Conservation (phyloP, 2,797 vertebrate genomes). For the Melanotaenia pygmaea region DNA sequence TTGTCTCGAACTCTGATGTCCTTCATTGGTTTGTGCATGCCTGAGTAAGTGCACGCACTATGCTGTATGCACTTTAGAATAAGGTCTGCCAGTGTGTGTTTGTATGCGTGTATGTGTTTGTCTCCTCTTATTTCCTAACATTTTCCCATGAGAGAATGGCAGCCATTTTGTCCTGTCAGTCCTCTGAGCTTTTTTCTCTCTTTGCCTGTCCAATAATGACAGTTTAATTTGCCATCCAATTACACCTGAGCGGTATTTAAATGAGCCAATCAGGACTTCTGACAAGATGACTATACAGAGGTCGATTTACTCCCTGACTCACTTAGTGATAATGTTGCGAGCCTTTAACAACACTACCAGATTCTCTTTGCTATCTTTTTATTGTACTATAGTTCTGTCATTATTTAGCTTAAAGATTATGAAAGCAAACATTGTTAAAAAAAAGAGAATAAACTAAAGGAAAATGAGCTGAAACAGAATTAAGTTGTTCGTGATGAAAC, state of each 20-base stretch:
- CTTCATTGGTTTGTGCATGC: slow-evolving; percentile 34
- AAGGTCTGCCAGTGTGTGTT: slow-evolving; percentile 37
- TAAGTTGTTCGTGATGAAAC: background rate
- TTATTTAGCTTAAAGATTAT: background rate
- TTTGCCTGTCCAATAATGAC: slow-evolving; percentile 85
- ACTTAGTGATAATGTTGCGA: slow-evolving; percentile 32
- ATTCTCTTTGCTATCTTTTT: background rate
- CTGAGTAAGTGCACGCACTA: slow-evolving; percentile 23
- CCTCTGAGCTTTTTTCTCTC: slow-evolving; percentile 62
- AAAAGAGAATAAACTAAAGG: background rate
- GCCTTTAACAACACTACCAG: slow-evolving; percentile 9
- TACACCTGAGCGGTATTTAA: slow-evolving; percentile 91
- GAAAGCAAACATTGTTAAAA: background rate
- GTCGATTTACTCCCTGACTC: slow-evolving; percentile 67
- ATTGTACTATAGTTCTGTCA: background rate
- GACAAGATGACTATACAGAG: slow-evolving; percentile 83
- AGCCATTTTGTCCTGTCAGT: slow-evolving; percentile 82
- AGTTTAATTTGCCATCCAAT: slow-evolving; percentile 92
- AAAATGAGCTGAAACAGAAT: background rate
- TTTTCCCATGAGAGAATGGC: slow-evolving; percentile 67
- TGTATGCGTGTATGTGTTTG: slow-evolving; percentile 17
- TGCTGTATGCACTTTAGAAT: slow-evolving; percentile 22
- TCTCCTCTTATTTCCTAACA: slow-evolving; percentile 59
- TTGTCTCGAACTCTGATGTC: background rate
- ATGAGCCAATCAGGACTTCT: slow-evolving; percentile 84